These are phyloP conservation scores for Dryobotodes eremita DNA, from an alignment of 2,888 invertebrate species.

Conservation along the genomic window DNA sequence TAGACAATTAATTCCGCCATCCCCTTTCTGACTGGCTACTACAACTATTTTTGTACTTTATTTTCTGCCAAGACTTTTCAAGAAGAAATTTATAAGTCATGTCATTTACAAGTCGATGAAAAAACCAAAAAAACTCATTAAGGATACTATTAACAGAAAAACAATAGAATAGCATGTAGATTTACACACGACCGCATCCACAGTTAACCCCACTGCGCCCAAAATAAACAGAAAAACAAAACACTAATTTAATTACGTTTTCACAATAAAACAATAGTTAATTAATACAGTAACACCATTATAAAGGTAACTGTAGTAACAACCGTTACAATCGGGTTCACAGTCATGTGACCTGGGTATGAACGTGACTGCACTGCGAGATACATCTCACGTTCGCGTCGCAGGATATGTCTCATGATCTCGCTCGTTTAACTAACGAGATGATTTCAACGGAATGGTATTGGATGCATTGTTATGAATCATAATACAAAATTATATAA, in stretches of 20 bases:
- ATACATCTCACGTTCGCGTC: slow-evolving; percentile 49
- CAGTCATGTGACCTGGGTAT: slow-evolving; percentile 31
- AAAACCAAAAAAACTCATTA: not conserved
- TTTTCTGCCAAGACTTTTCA: not conserved
- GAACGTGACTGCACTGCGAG: slow-evolving; percentile 60
- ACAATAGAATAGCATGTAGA: not conserved
- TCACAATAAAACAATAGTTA: slow-evolving; percentile 7
- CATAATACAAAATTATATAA: slow-evolving; percentile 19
- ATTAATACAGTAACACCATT: slow-evolving; percentile 34
- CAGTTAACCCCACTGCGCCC: not conserved
- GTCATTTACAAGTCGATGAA: no score
- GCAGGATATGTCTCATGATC: slow-evolving; percentile 55
- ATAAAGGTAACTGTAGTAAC: slow-evolving; percentile 31
- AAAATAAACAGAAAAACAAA: not conserved
- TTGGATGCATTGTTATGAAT: slow-evolving; percentile 45
- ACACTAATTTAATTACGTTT: not conserved
- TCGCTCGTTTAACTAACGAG: slow-evolving; percentile 56
- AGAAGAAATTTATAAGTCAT: not conserved
- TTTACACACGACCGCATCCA: not conserved
- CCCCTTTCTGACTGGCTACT: not conserved
- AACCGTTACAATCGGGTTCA: slow-evolving; percentile 50
- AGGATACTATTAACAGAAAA: not conserved
- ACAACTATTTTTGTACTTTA: not conserved
- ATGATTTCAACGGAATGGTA: slow-evolving; percentile 35
- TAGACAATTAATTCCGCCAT: not conserved